A percentile compares a stretch with the other conserved stretches of the same genome.
Conservation (phyloP, 1,140 invertebrate genomes). For the Scaptodrosophila lebanonensis region DNA sequence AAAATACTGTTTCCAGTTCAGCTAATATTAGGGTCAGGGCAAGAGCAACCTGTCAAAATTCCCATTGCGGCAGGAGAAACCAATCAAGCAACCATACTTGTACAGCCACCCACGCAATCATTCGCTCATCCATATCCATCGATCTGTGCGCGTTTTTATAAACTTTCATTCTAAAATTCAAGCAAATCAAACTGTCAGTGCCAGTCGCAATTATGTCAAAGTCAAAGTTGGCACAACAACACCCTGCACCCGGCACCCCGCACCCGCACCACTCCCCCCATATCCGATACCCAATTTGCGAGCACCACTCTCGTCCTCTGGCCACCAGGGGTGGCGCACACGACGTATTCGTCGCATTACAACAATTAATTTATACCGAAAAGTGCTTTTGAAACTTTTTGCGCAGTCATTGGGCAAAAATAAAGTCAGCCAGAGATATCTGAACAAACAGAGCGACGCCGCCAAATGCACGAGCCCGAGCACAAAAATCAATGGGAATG, state of each 20-base stretch:
- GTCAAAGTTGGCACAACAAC: slow-evolving; percentile 28
- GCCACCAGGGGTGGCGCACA: neutral
- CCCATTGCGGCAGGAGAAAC: slow-evolving; percentile 5
- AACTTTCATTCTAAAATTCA: slow-evolving; percentile 7
- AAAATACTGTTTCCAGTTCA: slow-evolving; percentile 30
- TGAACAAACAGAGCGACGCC: too few species aligned
- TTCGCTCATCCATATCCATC: slow-evolving; percentile 5
- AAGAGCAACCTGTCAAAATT: neutral
- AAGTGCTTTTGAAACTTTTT: slow-evolving; percentile 16
- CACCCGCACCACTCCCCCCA: neutral
- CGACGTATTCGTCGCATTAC: neutral
- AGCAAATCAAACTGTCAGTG: slow-evolving; percentile 38
- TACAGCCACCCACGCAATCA: slow-evolving; percentile 4
- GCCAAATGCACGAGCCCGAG: neutral
- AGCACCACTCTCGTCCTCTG: neutral
- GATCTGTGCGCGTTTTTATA: slow-evolving; percentile 2
- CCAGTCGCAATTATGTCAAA: slow-evolving; percentile 51
- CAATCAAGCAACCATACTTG: slow-evolving; percentile 12
- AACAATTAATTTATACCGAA: slow-evolving; percentile 48
- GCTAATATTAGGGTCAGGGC: slow-evolving; percentile 31
- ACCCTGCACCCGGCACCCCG: neutral
- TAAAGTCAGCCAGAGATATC: slow-evolving; percentile 15
- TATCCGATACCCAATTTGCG: slow-evolving; percentile 4
- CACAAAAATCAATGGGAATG: slow-evolving; percentile 42
- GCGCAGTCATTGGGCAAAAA: slow-evolving; percentile 39